These are phyloP conservation scores for Psophia crepitans DNA, from an alignment of 2,113 vertebrate species.

Conservation along the genomic window DNA sequence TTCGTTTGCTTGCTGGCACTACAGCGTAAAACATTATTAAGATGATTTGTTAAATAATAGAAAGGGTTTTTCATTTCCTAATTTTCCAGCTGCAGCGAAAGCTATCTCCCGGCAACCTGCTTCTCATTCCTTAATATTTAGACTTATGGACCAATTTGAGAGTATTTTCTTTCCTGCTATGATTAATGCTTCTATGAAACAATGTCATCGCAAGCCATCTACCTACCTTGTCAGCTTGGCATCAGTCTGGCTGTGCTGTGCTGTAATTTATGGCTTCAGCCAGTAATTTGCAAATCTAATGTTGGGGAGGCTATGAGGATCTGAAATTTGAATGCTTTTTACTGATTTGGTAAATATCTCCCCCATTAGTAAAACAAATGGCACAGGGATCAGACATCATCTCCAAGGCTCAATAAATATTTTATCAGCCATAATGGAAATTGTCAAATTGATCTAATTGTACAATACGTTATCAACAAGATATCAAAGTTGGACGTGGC, in stretches of 20 bases:
- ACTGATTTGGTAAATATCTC: conserved; percentile 74
- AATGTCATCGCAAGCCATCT: conserved; percentile 86
- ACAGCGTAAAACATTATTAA: conserved; percentile 55
- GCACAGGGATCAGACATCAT: conserved; percentile 87
- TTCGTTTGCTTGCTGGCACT: conserved; percentile 9
- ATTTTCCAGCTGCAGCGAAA: conserved; percentile 65
- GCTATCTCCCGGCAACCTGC: conserved; percentile 60
- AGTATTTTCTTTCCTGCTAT: conserved; percentile 79
- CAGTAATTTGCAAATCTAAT: conserved; percentile 96
- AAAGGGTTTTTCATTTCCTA: conserved; percentile 74
- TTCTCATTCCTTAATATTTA: conserved; percentile 81
- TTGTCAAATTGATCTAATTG: conserved; percentile 99
- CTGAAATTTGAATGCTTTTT: conserved; percentile 73
- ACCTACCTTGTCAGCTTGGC: conserved; percentile 78
- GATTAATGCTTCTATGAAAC: conserved; percentile 89
- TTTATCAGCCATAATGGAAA: conserved; percentile 99
- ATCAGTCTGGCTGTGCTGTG: conserved; percentile 76
- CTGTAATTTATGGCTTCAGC: conserved; percentile 89
- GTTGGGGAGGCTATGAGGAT: conserved; percentile 73
- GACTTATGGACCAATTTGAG: conserved; percentile 90
- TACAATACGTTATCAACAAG: conserved; percentile 91
- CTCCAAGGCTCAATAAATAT: conserved; percentile 98
- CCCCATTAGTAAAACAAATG: conserved; percentile 94
- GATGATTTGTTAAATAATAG: conserved; percentile 81
- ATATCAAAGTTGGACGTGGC: conserved; percentile 82